Base-by-base conservation (phyloP, 2,113 vertebrate species). In the Ciconia stormi region DNA sequence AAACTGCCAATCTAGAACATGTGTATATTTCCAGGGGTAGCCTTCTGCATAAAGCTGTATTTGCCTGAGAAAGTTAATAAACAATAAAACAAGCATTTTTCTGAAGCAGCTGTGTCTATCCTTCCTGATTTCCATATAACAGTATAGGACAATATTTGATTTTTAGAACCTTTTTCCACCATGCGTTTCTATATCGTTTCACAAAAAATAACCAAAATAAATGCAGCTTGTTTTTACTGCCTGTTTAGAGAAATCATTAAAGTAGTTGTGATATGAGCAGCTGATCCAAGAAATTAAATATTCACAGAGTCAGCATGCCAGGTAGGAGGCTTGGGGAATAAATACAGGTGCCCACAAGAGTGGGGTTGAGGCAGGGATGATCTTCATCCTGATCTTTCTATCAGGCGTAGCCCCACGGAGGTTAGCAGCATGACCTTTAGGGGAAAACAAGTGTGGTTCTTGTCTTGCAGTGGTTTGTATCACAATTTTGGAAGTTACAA, bases 401-500 rank as follows among this genome's bases (percentile, higher is more conserved):
- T 18, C 40, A 50, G 62, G 56, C 5, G 1, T 32, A 61, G 61
- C 17, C 15, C 34, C 34, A 19, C 2, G 7, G 50, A 69, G 8
- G 10, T 26, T 20, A 23, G 21, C 4, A 4, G 32, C 6, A 16
- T 22, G 26, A 14, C 4, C 25, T 18, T 50, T 23, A 46, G 25
- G 36, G 27, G 7, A 23, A 83, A 89, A 63, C 4, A 36, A 22
- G 11, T 44, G 61, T 32, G 36, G 26, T 59, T 34, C 17, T 72
- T 61, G 9, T 38, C 44, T 49, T n/a, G 38, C 42, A 50, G 52
- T 20, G 40, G 20, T 76, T 82, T 27, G 7, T 29, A 20, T 18
- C 7, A 22, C 25, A 16, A 25, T 49, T 91, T 19, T 8, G 29
- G 17, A 77, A 63, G 34, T 9, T 10, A 12, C 0, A 0, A 14